These are phyloP conservation scores for Brenthis hecate DNA, from an alignment of 2,888 invertebrate genomes.

Conservation along the genomic window DNA sequence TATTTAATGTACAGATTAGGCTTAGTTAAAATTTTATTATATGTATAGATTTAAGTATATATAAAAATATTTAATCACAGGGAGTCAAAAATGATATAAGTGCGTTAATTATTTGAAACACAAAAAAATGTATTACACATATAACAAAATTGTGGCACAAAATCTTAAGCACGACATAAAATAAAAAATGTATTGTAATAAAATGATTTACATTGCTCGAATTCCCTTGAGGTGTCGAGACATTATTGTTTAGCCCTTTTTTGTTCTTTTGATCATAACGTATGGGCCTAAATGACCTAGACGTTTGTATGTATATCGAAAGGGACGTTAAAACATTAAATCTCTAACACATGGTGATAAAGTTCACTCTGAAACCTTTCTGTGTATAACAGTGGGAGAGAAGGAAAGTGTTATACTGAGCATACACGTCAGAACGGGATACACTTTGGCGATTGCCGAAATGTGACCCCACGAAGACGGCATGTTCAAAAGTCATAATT, in stretches of 20 bases:
- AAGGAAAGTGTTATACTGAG: slow-evolving; percentile 63
- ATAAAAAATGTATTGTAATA: slow-evolving; percentile 75
- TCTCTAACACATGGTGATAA: slow-evolving; percentile 51
- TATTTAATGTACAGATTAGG: no score
- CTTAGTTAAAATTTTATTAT: no score
- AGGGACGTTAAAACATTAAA: slow-evolving; percentile 32
- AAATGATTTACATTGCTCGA: slow-evolving; percentile 80
- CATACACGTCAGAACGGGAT: slow-evolving; percentile 58
- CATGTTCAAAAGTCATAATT: slow-evolving; percentile 77
- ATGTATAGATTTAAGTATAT: no score
- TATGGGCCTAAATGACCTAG: slow-evolving; percentile 71
- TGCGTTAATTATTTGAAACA: no score
- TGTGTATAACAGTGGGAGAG: slow-evolving; percentile 57
- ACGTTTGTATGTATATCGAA: slow-evolving; percentile 49
- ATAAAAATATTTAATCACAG: no score
- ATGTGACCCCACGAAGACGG: slow-evolving; percentile 72
- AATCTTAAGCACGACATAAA: slow-evolving; percentile 62
- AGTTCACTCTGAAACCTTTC: slow-evolving; percentile 54
- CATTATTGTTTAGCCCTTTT: slow-evolving; percentile 75
- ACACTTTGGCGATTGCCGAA: slow-evolving; percentile 71
- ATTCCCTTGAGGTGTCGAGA: slow-evolving; percentile 70
- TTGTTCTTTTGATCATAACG: slow-evolving; percentile 75
- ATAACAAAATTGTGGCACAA: slow-evolving; percentile 7
- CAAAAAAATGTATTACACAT: no score
- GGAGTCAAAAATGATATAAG: no score